These are phyloP conservation scores for Enoplosus armatus DNA, from an alignment of 2,797 vertebrate genomes.

Conservation along the genomic window DNA sequence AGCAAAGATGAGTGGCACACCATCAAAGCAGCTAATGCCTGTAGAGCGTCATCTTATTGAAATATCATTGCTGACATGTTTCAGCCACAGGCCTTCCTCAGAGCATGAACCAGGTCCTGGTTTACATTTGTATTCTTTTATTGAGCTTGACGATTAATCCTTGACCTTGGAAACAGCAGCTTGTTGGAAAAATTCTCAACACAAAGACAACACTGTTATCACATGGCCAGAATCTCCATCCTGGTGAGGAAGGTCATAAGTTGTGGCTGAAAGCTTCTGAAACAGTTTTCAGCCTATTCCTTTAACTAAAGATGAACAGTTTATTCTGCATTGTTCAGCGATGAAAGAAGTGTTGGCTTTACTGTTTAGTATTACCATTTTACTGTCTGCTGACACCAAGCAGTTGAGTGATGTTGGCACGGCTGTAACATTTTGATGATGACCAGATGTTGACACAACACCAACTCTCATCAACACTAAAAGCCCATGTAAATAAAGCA, in stretches of 20 bases:
- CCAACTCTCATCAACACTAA: slow-evolving; percentile 4
- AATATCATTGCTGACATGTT: background rate
- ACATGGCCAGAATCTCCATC: background rate
- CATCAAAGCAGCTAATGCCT: background rate
- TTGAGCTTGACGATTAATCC: background rate
- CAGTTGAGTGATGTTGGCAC: slow-evolving; percentile 19
- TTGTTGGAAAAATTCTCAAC: background rate
- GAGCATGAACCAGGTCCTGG: background rate
- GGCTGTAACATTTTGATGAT: slow-evolving; percentile 1
- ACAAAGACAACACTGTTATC: background rate
- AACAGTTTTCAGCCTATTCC: background rate
- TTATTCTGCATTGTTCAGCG: background rate
- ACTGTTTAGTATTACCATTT: background rate
- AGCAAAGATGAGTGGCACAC: background rate
- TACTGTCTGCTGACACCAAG: slow-evolving; percentile 15
- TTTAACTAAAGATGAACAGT: background rate
- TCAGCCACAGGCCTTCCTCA: background rate
- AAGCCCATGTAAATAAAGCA: slow-evolving; percentile 1
- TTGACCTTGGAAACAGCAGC: background rate
- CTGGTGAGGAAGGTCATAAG: background rate
- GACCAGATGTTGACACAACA: slow-evolving; percentile 31
- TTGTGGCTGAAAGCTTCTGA: background rate
- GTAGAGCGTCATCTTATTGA: background rate
- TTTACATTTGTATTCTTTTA: slow-evolving; percentile 6
- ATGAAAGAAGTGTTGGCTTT: background rate